Evolutionary conservation across 2,888 invertebrate genomes (phyloP).

Genomic region (Crematogaster levior): DNA sequence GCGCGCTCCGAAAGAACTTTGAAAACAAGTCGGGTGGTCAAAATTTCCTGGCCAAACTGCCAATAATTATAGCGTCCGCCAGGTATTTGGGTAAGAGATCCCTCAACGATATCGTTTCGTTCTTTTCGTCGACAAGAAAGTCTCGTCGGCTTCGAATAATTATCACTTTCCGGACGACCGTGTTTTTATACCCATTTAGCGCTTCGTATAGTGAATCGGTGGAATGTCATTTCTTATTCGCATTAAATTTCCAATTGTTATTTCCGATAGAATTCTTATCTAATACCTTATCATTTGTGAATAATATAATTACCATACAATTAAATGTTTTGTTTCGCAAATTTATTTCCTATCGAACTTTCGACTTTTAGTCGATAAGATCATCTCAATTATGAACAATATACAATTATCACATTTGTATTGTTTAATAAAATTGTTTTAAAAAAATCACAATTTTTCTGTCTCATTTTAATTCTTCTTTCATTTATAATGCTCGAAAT

Average conservation of each 20-base stretch:
- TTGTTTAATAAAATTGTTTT: not conserved
- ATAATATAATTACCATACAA: not conserved
- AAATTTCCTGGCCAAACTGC: not conserved
- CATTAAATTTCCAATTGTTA: not conserved
- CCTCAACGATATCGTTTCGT: slow-evolving; percentile 16
- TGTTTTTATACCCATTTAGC: slow-evolving; percentile 18
- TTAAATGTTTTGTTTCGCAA: not conserved
- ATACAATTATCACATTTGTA: not conserved
- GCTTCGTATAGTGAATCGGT: not conserved
- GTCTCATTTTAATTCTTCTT: not conserved
- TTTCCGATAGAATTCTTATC: not conserved
- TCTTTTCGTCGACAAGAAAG: not conserved
- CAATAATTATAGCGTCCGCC: slow-evolving; percentile 34
- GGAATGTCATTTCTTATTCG: not conserved
- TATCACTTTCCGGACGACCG: not conserved
- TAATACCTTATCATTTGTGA: not conserved
- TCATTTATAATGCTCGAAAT: not conserved
- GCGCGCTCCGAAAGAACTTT: not conserved
- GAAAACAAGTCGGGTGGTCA: slow-evolving; percentile 25
- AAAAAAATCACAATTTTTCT: not conserved
- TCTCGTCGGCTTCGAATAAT: slow-evolving; percentile 20
- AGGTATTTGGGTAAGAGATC: slow-evolving; percentile 39
- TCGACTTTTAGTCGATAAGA: not conserved
- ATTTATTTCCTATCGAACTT: not conserved
- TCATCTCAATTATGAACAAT: not conserved